Conservation (phyloP, 2,888 invertebrate genomes). For the Eupithecia inturbata region DNA sequence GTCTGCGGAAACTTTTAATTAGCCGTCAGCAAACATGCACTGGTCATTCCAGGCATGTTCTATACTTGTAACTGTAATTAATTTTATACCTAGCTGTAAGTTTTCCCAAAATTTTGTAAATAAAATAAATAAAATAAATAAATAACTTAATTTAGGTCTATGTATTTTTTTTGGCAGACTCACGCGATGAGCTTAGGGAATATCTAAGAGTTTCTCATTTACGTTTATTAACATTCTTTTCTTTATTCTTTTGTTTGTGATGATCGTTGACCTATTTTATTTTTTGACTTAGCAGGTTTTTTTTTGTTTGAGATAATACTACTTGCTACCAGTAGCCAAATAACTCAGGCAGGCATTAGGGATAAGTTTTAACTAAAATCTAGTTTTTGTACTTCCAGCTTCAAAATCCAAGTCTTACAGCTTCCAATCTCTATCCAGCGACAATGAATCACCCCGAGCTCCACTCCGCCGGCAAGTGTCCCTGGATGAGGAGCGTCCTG, state of each 20-base stretch:
- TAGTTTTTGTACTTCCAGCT: constrained; percentile 52
- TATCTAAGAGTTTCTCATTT: constrained; percentile 13
- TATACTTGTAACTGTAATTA: too few species aligned
- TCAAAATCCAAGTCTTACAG: constrained; percentile 55
- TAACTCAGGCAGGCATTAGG: not conserved
- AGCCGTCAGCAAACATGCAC: too few species aligned
- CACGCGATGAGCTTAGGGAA: constrained; percentile 13
- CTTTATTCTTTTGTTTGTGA: constrained; percentile 9
- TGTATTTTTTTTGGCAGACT: constrained; percentile 17
- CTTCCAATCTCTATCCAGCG: constrained; percentile 72
- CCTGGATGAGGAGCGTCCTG: constrained; percentile 76
- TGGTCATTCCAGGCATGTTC: too few species aligned
- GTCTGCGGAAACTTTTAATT: too few species aligned
- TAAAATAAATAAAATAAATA: too few species aligned
- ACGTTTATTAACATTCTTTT: constrained; percentile 10
- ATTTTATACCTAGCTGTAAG: too few species aligned
- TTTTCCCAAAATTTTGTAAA: too few species aligned
- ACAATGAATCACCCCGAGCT: constrained; percentile 74
- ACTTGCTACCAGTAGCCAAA: not conserved
- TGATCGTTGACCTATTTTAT: not conserved
- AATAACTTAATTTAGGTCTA: constrained; percentile 32
- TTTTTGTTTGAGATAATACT: not conserved
- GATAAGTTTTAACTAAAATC: not conserved
- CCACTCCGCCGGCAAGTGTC: constrained; percentile 78
- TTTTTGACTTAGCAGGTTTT: not conserved